These are phyloP conservation scores for Aleiodes alternator DNA, from an alignment of 2,888 invertebrate species.

Conservation along the genomic window DNA sequence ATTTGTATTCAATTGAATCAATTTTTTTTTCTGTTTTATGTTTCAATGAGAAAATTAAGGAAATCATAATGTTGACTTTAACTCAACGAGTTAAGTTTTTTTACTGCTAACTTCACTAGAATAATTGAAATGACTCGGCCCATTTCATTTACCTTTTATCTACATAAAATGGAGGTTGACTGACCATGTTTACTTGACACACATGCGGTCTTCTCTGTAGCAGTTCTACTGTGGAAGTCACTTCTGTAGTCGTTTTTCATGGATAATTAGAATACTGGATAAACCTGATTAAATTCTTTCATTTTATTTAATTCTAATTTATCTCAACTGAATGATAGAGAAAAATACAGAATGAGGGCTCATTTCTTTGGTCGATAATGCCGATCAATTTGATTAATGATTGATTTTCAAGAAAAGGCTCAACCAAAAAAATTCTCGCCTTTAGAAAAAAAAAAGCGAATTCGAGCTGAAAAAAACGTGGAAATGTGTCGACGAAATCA, in stretches of 20 bases:
- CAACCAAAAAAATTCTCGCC: too few species aligned
- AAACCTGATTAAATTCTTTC: constrained; percentile 5
- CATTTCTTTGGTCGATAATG: too few species aligned
- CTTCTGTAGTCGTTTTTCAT: not conserved
- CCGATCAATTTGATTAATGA: too few species aligned
- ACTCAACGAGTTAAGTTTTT: constrained; percentile 15
- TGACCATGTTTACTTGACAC: constrained; percentile 27
- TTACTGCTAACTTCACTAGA: not conserved
- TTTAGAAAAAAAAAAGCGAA: too few species aligned
- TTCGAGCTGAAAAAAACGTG: too few species aligned
- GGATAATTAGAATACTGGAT: constrained; percentile 2
- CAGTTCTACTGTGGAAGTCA: not conserved
- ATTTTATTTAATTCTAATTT: not conserved
- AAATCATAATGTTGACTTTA: constrained; percentile 25
- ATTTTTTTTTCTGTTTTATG: not conserved
- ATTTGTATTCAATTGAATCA: constrained; percentile 8
- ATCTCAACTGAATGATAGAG: too few species aligned
- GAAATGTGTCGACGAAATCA: too few species aligned
- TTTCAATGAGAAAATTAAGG: constrained; percentile 8
- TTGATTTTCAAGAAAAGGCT: too few species aligned
- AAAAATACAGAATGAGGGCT: too few species aligned
- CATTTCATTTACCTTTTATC: constrained; percentile 14
- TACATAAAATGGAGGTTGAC: constrained; percentile 9
- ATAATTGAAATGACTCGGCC: constrained; percentile 13
- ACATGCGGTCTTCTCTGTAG: constrained; percentile 5